Base-by-base conservation (phyloP, 2,888 invertebrate genomes). In the Pristionchus maxplancki region DNA sequence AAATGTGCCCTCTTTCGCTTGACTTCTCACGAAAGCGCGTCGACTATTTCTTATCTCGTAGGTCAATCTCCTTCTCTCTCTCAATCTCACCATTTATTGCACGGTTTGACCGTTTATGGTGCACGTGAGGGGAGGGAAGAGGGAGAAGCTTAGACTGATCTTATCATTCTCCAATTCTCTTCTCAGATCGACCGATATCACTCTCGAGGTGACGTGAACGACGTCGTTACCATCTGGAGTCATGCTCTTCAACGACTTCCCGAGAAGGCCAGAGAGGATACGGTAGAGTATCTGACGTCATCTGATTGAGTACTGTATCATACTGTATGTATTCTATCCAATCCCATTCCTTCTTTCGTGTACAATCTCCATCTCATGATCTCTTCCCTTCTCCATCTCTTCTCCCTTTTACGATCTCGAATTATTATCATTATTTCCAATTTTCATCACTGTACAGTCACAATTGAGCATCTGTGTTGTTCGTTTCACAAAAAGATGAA, bases 161-260 rank as follows among this genome's bases (percentile, higher is more conserved):
- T 31, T 31, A 67, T 67, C 31, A 64, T 15, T 28, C 15, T 17
- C 31, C 15, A 81, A 40, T 40, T 28, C 31, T 71, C 37, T 17
- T 82, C 64, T 28, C 71, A 87, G 86, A 87, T 87, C 48, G 86
- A 87, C 28, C 15, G 17, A 6, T 37, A 20, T 44, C 86, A 87
- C 2, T 48, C 31, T 0, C 20, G 28, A 28, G 86, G 86, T 48
- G 44, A 71, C 20, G 86, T 87, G 24, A 15, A 17, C 15, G 86
- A 37, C 48, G 71, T 87, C 11, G 20, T 87, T 24, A 17, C 86
- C 31, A 87, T 87, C 28, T 87, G 86, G 86, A 64, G 31, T 20
- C 31, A 44, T 37, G 86, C 86, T 24, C 40, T 87, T 15, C 13
- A 37, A 28, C 48, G 86, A 87, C 50, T 87, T 9, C 71, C 86